Evolutionary conservation across 2,888 invertebrate species (phyloP).

Genomic region (Drosophila monieri): DNA sequence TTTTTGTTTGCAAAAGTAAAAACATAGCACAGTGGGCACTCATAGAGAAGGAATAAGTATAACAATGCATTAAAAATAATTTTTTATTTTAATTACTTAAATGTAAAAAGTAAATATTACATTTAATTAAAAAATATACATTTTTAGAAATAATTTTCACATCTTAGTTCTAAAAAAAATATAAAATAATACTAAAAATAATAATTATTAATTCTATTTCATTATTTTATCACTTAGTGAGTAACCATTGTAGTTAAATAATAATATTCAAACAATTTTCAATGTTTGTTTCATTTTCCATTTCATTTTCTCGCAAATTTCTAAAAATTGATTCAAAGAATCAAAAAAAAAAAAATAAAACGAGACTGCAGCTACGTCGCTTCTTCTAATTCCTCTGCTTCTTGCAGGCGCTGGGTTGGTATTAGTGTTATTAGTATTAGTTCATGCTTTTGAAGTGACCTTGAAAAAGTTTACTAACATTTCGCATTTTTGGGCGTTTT

Average conservation of each 20-base stretch:
- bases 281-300: neutral
- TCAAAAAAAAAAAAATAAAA: neutral
- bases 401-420: conserved; percentile 36
- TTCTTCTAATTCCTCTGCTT: conserved; percentile 13
- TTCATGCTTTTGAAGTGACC: conserved; percentile 76
- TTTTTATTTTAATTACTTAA: too few species aligned
- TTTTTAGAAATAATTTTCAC: too few species aligned
- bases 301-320: neutral
- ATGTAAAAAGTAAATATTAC: too few species aligned
- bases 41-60: neutral
- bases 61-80: too few species aligned
- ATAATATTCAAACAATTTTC: neutral
- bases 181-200: too few species aligned
- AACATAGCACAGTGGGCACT: neutral
- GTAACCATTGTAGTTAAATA: too few species aligned
- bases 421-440: conserved; percentile 53
- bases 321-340: conserved; percentile 4
- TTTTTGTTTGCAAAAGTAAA: conserved; percentile 3
- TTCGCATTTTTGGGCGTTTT: conserved; percentile 51
- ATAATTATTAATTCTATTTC: too few species aligned
- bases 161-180: too few species aligned
- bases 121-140: too few species aligned
- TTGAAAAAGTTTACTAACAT: conserved; percentile 80
- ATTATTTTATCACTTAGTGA: too few species aligned
- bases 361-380: conserved; percentile 27